Conservation (phyloP, 2,113 vertebrate genomes). For the Salminus brasiliensis region DNA sequence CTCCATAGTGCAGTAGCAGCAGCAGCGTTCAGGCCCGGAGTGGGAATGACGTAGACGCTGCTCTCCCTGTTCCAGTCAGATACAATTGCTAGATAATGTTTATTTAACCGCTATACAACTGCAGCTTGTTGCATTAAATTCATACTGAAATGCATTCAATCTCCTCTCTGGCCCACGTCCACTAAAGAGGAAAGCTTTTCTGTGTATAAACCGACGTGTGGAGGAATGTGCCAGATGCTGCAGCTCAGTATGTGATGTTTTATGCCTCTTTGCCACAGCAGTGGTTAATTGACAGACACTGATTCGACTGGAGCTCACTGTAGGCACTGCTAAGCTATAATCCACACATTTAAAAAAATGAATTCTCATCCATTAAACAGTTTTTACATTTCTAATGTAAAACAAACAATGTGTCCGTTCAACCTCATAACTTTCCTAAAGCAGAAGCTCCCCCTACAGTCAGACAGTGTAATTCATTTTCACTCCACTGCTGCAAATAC, state of each 20-base stretch:
- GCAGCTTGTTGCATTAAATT: neutral
- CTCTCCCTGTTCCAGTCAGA: too few relatives aligned
- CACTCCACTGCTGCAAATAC: too few relatives aligned
- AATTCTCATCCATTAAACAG: neutral
- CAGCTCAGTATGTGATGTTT: neutral
- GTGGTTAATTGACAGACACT: conserved; percentile 11
- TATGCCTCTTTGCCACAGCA: conserved; percentile 7
- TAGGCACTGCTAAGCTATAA: neutral
- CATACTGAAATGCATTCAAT: too few relatives aligned
- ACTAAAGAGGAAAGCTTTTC: neutral
- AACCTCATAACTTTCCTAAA: too few relatives aligned
- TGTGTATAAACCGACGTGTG: neutral
- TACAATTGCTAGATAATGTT: too few relatives aligned
- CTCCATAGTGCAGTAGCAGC: too few relatives aligned
- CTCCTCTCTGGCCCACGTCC: neutral
- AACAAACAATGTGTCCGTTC: too few relatives aligned
- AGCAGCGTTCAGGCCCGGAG: too few relatives aligned
- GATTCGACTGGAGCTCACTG: neutral
- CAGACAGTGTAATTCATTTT: too few relatives aligned
- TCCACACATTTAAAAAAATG: neutral
- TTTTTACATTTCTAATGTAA: neutral
- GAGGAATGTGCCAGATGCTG: neutral
- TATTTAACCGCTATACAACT: neutral
- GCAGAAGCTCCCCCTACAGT: too few relatives aligned
- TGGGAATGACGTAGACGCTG: too few relatives aligned